Evolutionary conservation across 2,888 invertebrate species (phyloP), one percentile per base, ranked within the genome.

Genomic region (Hirtodrosophila confusa): DNA sequence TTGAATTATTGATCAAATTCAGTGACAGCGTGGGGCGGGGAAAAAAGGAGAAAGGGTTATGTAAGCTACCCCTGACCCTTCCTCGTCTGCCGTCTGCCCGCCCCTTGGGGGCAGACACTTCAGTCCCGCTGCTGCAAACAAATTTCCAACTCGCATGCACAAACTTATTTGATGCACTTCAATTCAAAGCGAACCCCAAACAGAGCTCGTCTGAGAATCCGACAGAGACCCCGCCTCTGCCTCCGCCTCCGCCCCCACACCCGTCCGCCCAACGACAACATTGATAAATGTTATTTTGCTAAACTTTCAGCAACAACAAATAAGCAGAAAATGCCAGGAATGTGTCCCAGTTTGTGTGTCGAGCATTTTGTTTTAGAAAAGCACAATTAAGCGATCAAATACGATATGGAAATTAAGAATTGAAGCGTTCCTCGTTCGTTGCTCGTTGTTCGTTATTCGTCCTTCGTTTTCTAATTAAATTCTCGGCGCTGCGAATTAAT

Each of bases 91-190:
- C 31, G 7, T 27, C 4, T 8, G 3, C 9, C 9, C 31, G 7
- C 9, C 31, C 31, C 31, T 43, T 49, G 39, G 49, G 47, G 62
- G 54, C 37, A 31, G 31, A 31, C 31, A 31, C 31, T 31, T 31
- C 9, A 31, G 31, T 31, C 7, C 3, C 8, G 31, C 7, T 49
- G 60, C 51, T 50, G 56, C 65, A 69, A 78, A 76, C 80, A 75
- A 75, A 75, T 75, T 78, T 77, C 63, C 78, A 76, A 76, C 78
- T 80, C 65, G 68, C 69, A 75, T 67, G 70, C 66, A 60, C 36
- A 49, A 83, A 80, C 75, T 80, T 80, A 63, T 71, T 83, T 78
- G 71, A 80, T 80, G 75, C 82, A 82, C 78, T 82, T 79, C 75
- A 69, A 64, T 62, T 57, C 71, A 33, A 48, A 51, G 9, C 10